These are phyloP conservation scores for Rosalia funebris DNA, from an alignment of 2,888 invertebrate genomes.

Conservation along the genomic window DNA sequence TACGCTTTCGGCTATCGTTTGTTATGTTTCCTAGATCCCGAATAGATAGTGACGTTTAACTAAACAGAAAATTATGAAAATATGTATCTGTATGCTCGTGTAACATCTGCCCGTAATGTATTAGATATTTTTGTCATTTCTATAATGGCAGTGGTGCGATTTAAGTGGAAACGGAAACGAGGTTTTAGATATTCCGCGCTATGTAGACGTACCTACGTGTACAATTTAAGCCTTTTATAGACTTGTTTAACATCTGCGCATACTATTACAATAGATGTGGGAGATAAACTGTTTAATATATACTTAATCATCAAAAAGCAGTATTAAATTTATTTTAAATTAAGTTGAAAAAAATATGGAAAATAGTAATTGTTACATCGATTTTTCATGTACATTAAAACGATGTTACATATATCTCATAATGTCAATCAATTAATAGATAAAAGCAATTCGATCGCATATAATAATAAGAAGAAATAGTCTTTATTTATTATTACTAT, in stretches of 20 bases:
- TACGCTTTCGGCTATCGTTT: conserved; percentile 51
- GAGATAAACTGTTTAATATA: too few species aligned
- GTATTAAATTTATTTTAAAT: too few species aligned
- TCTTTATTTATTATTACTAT: too few species aligned
- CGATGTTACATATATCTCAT: too few species aligned
- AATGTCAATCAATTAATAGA: too few species aligned
- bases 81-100: conserved; percentile 30
- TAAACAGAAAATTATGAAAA: conserved; percentile 39
- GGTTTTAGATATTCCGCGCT: conserved; percentile 4
- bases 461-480: too few species aligned
- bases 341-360: too few species aligned
- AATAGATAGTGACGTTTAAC: conserved; percentile 39
- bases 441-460: too few species aligned
- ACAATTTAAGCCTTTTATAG: conserved; percentile 34
- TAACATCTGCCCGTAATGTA: conserved; percentile 37
- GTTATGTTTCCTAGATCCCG: conserved; percentile 31
- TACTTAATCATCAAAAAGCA: too few species aligned
- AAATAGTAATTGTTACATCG: too few species aligned
- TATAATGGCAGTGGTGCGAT: conserved; percentile 30
- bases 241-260: conserved; percentile 6
- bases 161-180: conserved; percentile 42
- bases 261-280: too few species aligned
- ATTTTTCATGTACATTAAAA: too few species aligned
- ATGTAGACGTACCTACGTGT: conserved; percentile 27
- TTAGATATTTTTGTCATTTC: conserved; percentile 36